Base-by-base conservation (phyloP, 2,797 vertebrate genomes). In the Saguinus oedipus region DNA sequence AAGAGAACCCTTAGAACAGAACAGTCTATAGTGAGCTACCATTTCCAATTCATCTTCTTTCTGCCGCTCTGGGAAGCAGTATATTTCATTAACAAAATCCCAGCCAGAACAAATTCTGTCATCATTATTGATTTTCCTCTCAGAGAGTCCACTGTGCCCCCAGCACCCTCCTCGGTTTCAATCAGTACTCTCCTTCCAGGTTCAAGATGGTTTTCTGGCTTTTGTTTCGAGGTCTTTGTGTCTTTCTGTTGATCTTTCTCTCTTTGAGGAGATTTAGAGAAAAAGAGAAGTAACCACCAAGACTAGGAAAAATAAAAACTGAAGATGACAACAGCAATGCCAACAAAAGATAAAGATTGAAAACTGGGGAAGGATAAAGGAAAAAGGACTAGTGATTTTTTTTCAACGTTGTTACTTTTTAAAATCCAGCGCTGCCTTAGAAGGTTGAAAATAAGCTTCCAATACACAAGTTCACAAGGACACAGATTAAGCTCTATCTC, bases 401-500 rank as follows among this genome's bases (percentile, higher is more conserved):
- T 72, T n/a, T 15, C 33, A 24, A 20, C 46, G 5, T 75, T 70
- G 24, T 20, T 78, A n/a, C 46, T 96, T 6, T 94, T 96, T 19
- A 33, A 79, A 83, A 97, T 97, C 83, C 68, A 97, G 83, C 91
- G 97, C 72, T 80, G 98, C 12, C 0, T 96, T 85, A 39, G 27
- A 98, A 98, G 95, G 98, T 98, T 98, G 97, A 85, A 95, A 98
- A 98, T 97, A 97, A 98, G 59, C 96, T 98, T 94, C 95, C 97
- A 97, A 97, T 88, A 95, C 36, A 97, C 93, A 96, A 94, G 30
- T 97, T 98, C 96, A 97, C 89, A 97, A 93, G 96, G 97, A 97
- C 82, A 94, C 97, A 98, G 30, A 84, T 97, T 97, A 98, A 96
- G 81, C 79, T 72, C 92, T 94, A 82, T 72, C 92, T 98, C 93